A percentile compares a stretch with the other conserved stretches of the same genome.
phyloP scores from a whole-genome alignment of 2,113 vertebrate species.

The Mesocricetus auratus region DNA sequence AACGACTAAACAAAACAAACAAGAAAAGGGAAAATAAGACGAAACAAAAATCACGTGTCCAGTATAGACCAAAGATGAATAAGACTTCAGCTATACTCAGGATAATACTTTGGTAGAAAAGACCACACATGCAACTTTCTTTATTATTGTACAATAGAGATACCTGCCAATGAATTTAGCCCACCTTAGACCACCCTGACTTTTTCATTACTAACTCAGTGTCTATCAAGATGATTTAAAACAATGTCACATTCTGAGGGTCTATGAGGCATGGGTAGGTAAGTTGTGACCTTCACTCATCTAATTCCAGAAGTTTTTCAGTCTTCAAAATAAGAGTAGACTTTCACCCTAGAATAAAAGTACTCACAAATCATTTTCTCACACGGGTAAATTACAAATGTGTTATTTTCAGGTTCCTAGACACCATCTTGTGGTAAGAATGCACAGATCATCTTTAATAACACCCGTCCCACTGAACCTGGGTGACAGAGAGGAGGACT shows the following conservation, averaged over 20 bases:
- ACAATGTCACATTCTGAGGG: neutral
- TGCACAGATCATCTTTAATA: neutral
- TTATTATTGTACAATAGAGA: neutral
- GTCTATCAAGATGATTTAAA: conserved; percentile 2
- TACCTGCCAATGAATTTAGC: neutral
- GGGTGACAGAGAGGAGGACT: no score
- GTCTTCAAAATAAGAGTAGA: neutral
- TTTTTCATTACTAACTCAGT: neutral
- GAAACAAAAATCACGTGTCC: neutral
- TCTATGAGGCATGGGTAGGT: neutral
- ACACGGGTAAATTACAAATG: neutral
- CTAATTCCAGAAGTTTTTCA: neutral
- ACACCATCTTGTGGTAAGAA: conserved; percentile 32
- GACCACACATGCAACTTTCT: neutral
- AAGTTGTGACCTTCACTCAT: neutral
- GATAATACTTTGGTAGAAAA: conserved; percentile 27
- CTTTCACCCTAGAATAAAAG: conserved; percentile 7
- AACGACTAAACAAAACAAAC: neutral
- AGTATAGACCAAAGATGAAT: neutral
- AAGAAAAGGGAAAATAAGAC: neutral
- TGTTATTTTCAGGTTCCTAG: neutral
- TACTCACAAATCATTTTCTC: neutral
- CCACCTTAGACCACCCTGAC: neutral
- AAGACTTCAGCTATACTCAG: neutral
- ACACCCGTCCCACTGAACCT: no score